These are phyloP conservation scores for Cinara cedri DNA, from an alignment of 2,888 invertebrate genomes.

Conservation along the genomic window DNA sequence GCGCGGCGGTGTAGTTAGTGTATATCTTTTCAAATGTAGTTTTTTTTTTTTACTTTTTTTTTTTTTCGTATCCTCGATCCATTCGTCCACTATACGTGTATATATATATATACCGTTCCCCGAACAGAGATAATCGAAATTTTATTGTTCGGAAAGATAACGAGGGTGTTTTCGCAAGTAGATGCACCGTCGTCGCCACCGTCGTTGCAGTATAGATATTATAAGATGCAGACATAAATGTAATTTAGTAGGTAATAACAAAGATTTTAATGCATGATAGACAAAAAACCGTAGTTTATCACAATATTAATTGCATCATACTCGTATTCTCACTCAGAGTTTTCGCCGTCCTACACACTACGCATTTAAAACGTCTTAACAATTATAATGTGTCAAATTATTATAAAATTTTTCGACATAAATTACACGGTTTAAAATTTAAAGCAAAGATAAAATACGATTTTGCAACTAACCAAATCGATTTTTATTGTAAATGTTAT, in stretches of 20 bases:
- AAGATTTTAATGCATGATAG: background rate
- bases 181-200: conserved; percentile 4
- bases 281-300: background rate
- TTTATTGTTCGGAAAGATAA: conserved; percentile 57
- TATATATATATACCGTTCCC: background rate
- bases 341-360: background rate
- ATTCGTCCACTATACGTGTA: background rate
- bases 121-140: conserved; percentile 56
- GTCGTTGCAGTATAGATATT: conserved; percentile 4
- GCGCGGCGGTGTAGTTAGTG: background rate
- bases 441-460: too few species aligned
- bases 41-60: conserved; percentile 14
- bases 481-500: too few species aligned
- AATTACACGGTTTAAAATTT: too few species aligned
- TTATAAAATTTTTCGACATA: background rate
- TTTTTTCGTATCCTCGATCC: background rate
- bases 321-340: too few species aligned
- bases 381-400: background rate
- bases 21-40: conserved; percentile 29
- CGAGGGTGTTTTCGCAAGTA: conserved; percentile 49
- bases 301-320: conserved; percentile 21
- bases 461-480: too few species aligned
- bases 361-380: background rate
- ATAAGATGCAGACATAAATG: conserved; percentile 2
- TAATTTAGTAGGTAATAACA: conserved; percentile 9